These are phyloP conservation scores for Rhopalosiphum nymphaeae DNA, from an alignment of 2,888 invertebrate genomes.

Conservation along the genomic window DNA sequence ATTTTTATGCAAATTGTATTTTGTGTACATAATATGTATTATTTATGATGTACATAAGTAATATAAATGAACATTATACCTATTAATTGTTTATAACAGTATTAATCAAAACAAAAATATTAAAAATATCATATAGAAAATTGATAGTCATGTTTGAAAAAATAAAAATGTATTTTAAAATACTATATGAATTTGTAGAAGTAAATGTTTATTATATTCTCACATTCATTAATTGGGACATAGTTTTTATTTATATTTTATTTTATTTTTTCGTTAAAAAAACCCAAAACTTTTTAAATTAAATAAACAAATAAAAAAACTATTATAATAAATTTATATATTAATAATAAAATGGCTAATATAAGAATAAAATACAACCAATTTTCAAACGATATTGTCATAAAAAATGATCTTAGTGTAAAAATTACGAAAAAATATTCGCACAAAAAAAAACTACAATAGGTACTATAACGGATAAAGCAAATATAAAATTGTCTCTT, in stretches of 20 bases:
- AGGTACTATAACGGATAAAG: neutral
- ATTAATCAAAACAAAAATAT: too few species aligned
- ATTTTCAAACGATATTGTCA: neutral
- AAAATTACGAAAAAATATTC: neutral
- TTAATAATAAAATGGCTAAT: neutral
- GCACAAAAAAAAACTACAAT: neutral
- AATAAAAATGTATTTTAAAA: neutral
- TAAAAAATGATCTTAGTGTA: neutral
- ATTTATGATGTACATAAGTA: too few species aligned
- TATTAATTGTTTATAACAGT: too few species aligned
- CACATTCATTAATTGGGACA: neutral
- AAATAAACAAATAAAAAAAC: neutral
- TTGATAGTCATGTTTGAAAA: too few species aligned
- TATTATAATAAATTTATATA: neutral
- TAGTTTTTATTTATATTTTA: neutral
- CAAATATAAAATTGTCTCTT: neutral
- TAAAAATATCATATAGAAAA: too few species aligned
- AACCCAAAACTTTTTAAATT: neutral
- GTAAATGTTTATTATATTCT: neutral
- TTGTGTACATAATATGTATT: neutral
- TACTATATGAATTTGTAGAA: neutral
- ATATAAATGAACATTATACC: too few species aligned
- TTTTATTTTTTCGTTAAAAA: neutral
- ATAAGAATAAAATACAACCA: neutral
- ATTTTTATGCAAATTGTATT: neutral